Conservation (phyloP, 1,140 invertebrate genomes). For the Chironomus tepperi region DNA sequence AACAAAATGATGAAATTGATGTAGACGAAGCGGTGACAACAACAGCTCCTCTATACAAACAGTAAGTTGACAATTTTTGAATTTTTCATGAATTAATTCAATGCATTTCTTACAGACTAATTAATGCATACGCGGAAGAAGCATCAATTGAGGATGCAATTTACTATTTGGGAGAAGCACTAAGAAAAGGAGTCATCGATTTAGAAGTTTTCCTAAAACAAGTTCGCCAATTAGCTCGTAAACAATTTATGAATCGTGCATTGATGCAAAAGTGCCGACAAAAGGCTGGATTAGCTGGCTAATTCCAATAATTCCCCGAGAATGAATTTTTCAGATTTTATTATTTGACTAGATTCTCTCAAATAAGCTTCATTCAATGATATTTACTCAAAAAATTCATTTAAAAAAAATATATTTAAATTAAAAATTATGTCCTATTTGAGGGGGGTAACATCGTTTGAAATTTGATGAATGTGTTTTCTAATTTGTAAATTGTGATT, state of each 20-base stretch:
- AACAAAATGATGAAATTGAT: slow-evolving; percentile 72
- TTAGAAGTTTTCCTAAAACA: slow-evolving; percentile 95
- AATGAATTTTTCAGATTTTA: no score
- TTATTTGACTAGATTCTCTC: no score
- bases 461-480: no score
- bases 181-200: slow-evolving; percentile 87
- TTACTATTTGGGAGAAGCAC: slow-evolving; percentile 95
- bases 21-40: slow-evolving; percentile 96
- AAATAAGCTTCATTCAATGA: no score
- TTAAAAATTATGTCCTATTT: no score
- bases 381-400: no score
- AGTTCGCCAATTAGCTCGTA: slow-evolving; percentile 85
- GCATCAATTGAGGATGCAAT: slow-evolving; percentile 97
- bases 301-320: slow-evolving; percentile 28
- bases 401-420: no score
- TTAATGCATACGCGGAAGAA: slow-evolving; percentile 95
- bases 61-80: slow-evolving; percentile 48
- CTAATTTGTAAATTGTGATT: no score
- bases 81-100: not conserved
- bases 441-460: no score
- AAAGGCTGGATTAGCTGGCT: slow-evolving; percentile 79
- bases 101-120: slow-evolving; percentile 51
- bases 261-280: slow-evolving; percentile 94
- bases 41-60: slow-evolving; percentile 92
- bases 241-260: slow-evolving; percentile 92